Conservation (phyloP, 2,113 vertebrate species). For the Tragelaphus strepsiceros region DNA sequence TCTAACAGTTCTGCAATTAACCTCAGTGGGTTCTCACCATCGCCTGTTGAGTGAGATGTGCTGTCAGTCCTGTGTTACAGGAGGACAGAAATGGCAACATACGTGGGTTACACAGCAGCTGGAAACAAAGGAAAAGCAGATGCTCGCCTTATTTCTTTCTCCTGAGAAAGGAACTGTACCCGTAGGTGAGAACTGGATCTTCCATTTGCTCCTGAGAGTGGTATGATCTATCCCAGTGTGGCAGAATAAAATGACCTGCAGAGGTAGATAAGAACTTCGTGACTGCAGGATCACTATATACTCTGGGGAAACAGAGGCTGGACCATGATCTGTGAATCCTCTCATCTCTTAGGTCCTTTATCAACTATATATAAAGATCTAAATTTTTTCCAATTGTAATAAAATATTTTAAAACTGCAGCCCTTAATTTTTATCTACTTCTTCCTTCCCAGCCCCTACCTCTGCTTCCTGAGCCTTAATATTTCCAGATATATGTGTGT, state of each 20-base stretch:
- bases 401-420: neutral
- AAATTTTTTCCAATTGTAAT: neutral
- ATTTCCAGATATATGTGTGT: neutral
- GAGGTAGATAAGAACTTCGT: neutral
- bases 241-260: neutral
- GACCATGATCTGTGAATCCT: neutral
- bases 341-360: neutral
- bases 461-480: neutral
- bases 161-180: neutral
- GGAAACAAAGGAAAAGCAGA: neutral
- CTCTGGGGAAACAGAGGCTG: neutral
- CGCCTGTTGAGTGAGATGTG: neutral
- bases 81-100: neutral
- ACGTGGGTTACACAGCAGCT: neutral
- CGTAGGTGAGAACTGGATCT: neutral
- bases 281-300: neutral
- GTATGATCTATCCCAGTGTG: neutral
- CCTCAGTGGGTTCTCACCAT: neutral
- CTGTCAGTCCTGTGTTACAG: neutral
- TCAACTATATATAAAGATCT: neutral
- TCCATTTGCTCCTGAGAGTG: neutral
- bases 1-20: neutral
- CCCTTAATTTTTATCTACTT: neutral
- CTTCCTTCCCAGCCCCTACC: neutral
- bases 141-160: fast-evolving